A percentile compares a stretch with the other conserved stretches of the same genome.
phyloP scores from a whole-genome alignment of 2,888 invertebrate species.

The Oligia latruncula region DNA sequence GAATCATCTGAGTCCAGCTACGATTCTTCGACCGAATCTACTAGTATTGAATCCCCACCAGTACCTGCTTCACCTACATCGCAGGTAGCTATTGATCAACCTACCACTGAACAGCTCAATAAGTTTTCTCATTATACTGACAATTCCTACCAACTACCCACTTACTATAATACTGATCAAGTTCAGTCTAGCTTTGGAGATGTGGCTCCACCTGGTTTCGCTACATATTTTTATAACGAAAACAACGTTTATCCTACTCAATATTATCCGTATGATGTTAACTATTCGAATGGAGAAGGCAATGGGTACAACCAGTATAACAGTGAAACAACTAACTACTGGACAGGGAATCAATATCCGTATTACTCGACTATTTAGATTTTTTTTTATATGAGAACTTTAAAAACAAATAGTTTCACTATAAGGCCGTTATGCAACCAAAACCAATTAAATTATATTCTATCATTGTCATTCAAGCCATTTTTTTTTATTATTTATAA shows the following conservation, averaged over 20 bases:
- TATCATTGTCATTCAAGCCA: not conserved
- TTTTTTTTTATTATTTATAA: no score
- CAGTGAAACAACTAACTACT: constrained; percentile 41
- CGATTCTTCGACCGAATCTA: constrained; percentile 72
- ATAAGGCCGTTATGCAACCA: not conserved
- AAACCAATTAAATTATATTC: constrained; percentile 5
- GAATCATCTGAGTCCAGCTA: constrained; percentile 80
- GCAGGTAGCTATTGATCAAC: constrained; percentile 20
- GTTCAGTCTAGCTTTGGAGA: constrained; percentile 6
- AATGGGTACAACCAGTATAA: constrained; percentile 50
- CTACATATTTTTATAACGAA: constrained; percentile 61
- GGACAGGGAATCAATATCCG: constrained; percentile 33
- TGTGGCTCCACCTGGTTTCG: constrained; percentile 10
- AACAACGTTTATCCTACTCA: constrained; percentile 72
- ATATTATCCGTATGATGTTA: constrained; percentile 70
- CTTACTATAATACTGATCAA: constrained; percentile 32
- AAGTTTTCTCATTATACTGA: constrained; percentile 26
- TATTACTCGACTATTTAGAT: constrained; percentile 39
- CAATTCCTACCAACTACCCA: constrained; percentile 50
- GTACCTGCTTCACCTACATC: constrained; percentile 30
- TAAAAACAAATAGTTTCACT: not conserved
- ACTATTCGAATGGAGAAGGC: constrained; percentile 37
- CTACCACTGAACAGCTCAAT: constrained; percentile 6
- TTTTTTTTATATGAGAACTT: not conserved
- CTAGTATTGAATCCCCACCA: constrained; percentile 46